Conservation (phyloP, 2,797 vertebrate genomes). For the Enteromius treurensis region DNA sequence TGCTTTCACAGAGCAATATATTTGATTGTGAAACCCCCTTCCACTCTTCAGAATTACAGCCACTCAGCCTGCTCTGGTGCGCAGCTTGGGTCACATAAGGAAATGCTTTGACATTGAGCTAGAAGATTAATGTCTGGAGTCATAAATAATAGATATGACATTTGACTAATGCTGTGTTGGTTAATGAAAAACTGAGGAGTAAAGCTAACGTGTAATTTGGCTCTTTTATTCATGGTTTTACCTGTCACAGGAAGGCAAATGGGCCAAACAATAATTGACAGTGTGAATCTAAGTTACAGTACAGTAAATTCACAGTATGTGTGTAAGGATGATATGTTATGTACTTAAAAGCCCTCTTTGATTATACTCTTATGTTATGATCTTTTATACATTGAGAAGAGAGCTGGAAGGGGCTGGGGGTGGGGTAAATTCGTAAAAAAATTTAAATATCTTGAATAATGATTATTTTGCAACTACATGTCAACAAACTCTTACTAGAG, state of each 20-base stretch:
- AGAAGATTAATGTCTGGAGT: slow-evolving; percentile 47
- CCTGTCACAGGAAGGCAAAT: slow-evolving; percentile 43
- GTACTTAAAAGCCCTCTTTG: slow-evolving; percentile 50
- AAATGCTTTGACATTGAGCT: slow-evolving; percentile 36
- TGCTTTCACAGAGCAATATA: slow-evolving; percentile 53
- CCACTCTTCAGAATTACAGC: slow-evolving; percentile 48
- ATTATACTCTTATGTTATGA: slow-evolving; percentile 1
- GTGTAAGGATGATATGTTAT: slow-evolving; percentile 39
- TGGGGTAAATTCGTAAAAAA: not conserved
- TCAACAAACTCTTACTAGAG: not conserved
- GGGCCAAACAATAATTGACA: not conserved
- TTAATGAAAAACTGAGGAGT: slow-evolving; percentile 50
- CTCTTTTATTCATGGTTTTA: slow-evolving; percentile 58
- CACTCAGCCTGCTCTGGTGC: slow-evolving; percentile 12
- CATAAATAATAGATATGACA: slow-evolving; percentile 56
- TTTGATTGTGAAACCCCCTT: slow-evolving; percentile 51
- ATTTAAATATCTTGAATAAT: not conserved
- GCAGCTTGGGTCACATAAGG: slow-evolving; percentile 52
- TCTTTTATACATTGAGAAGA: not conserved
- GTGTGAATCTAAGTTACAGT: slow-evolving; percentile 35
- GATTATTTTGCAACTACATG: not conserved
- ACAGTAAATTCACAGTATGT: slow-evolving; percentile 43
- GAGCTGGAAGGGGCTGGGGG: not conserved
- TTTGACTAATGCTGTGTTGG: slow-evolving; percentile 50
- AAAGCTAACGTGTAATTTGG: slow-evolving; percentile 52